Evolutionary conservation across 2,888 invertebrate genomes (phyloP).

Genomic region (Trileptium ribeirensis): DNA sequence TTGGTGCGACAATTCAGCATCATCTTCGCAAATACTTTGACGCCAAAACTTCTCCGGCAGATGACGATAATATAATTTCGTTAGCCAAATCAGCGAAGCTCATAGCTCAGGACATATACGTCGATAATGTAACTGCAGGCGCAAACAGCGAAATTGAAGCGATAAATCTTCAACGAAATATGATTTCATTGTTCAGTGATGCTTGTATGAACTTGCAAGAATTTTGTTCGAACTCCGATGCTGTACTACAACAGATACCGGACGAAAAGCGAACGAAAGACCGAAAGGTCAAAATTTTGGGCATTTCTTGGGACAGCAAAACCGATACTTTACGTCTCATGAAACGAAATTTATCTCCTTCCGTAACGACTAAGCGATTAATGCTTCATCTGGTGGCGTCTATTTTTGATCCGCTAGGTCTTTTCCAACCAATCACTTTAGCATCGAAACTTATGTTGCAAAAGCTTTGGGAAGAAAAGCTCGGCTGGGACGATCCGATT

Average conservation of each 20-base stretch:
- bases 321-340: neutral
- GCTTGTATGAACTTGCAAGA: constrained; percentile 18
- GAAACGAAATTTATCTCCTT: neutral
- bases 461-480: constrained; percentile 35
- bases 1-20: neutral
- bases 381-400: neutral
- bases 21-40: neutral
- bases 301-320: constrained; percentile 16
- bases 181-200: constrained; percentile 25
- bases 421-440: constrained; percentile 29
- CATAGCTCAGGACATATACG: constrained; percentile 30
- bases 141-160: constrained; percentile 16
- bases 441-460: constrained; percentile 39
- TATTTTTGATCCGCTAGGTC: constrained; percentile 36
- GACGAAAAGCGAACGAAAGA: neutral
- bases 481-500: constrained; percentile 39
- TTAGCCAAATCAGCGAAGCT: neutral
- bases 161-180: neutral
- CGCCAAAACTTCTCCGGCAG: neutral
- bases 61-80: too few species aligned
- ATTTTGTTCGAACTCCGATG: constrained; percentile 1
- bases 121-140: constrained; percentile 30
- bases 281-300: constrained; percentile 9
- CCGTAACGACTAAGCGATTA: neutral
- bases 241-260: neutral